A percentile compares a stretch with the other conserved stretches of the same genome.
Conservation (phyloP, 2,888 invertebrate species). For the Agapostemon virescens region DNA sequence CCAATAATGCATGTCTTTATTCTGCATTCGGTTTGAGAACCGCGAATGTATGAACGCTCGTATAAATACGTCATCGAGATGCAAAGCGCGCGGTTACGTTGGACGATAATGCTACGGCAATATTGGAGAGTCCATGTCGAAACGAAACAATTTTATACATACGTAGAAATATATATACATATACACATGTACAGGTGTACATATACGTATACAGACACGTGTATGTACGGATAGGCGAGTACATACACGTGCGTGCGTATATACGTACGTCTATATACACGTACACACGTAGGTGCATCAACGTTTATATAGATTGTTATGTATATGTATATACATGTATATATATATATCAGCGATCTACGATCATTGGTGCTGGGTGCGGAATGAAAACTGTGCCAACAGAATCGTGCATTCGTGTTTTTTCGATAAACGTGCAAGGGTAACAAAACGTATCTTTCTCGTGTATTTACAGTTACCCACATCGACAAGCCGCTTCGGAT, state of each 20-base stretch:
- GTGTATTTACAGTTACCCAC: slow-evolving; percentile 56
- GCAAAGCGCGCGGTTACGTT: slow-evolving; percentile 61
- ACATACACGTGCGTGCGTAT: too few relatives aligned
- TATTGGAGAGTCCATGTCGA: slow-evolving; percentile 76
- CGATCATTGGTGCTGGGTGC: slow-evolving; percentile 50
- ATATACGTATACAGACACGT: not conserved
- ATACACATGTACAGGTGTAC: not conserved
- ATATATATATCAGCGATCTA: slow-evolving; percentile 42
- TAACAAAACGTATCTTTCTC: slow-evolving; percentile 47
- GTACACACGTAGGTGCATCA: not conserved
- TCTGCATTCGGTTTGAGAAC: slow-evolving; percentile 45
- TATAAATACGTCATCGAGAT: slow-evolving; percentile 56
- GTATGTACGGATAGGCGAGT: too few relatives aligned
- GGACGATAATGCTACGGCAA: slow-evolving; percentile 69
- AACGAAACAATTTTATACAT: slow-evolving; percentile 44
- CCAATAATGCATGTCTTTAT: slow-evolving; percentile 76
- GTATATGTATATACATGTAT: not conserved
- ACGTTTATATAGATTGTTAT: too few relatives aligned
- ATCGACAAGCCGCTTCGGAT: slow-evolving; percentile 41
- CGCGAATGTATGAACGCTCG: slow-evolving; percentile 48
- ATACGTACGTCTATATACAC: too few relatives aligned
- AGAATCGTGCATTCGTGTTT: slow-evolving; percentile 56
- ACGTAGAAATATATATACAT: slow-evolving; percentile 1
- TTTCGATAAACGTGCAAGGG: slow-evolving; percentile 59
- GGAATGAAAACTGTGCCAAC: slow-evolving; percentile 51